Evolutionary conservation across 2,113 vertebrate genomes (phyloP), one percentile per base, ranked within the genome.

Genomic region (Lasiurus borealis): DNA sequence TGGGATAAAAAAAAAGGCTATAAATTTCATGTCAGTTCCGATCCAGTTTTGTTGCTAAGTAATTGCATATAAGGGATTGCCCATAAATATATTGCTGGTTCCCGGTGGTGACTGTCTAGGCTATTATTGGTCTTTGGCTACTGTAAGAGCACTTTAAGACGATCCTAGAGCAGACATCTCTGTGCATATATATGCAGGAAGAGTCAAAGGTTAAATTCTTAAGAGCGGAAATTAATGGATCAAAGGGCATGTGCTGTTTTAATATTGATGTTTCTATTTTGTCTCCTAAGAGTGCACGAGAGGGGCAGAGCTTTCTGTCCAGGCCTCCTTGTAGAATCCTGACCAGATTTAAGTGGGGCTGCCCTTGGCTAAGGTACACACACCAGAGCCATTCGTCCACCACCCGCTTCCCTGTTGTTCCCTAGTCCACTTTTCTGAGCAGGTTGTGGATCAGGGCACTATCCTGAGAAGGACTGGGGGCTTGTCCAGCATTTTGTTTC

Each of bases 151-250:
- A 52, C 59, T 77, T 25, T 90, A 54, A 54, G 75, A 88, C 8
- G 62, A 29, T 57, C 66, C 62, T 75, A n/a, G 27, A 91, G 57
- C 83, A 95, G 82, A 71, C 8, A 7, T 78, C 59, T 50, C 23
- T 34, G 76, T 88, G 44, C 12, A 36, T 8, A 18, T 8, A 18
- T n/a, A 23, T 40, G 11, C 57, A 81, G 40, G 71, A 73, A 10
- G 29, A 78, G 69, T 85, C 87, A 82, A 90, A 82, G 73, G 36
- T 94, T 71, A 88, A 46, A 57, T 75, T 85, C 64, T 90, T 72
- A 77, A 52, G 92, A 73, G 59, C 90, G 21, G 62, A 90, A 69
- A 69, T 77, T 27, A 40, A 34, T 40, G 44, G 31, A n/a, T 82
- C n/a, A 72, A 54, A 96, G 48, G 69, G 29, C 18, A 6, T 78